Conservation (phyloP, 2,888 invertebrate genomes). For the Tenthredo scrophulariae region DNA sequence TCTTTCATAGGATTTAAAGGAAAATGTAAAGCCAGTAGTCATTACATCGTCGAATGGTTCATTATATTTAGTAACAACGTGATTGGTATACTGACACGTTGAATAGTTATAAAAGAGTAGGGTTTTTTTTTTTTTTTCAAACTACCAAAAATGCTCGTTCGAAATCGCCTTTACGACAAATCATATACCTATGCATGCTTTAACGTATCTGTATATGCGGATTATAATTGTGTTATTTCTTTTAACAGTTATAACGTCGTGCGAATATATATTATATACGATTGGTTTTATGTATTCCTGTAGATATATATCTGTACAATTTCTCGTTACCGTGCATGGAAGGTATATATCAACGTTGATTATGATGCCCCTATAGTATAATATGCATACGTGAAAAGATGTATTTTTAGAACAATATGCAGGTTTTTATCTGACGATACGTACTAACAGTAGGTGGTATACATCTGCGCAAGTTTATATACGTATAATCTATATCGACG, state of each 20-base stretch:
- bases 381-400: not conserved
- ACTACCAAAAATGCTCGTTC: not conserved
- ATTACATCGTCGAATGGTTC: not conserved
- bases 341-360: not conserved
- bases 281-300: not conserved
- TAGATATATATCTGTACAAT: not conserved
- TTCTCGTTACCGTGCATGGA: not conserved
- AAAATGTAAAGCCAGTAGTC: not conserved
- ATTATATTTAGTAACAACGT: not conserved
- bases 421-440: slow-evolving; percentile 15
- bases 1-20: not conserved
- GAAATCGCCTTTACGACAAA: not conserved
- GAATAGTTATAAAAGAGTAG: not conserved
- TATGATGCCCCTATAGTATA: not conserved
- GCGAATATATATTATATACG: not conserved
- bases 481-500: not conserved
- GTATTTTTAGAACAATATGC: slow-evolving; percentile 31
- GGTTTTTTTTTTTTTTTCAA: no score
- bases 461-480: not conserved
- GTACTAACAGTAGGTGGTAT: not conserved
- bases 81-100: not conserved
- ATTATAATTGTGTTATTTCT: slow-evolving; percentile 13
- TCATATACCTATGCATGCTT: not conserved
- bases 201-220: not conserved
- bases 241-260: not conserved